Evolutionary conservation across 2,113 vertebrate species (phyloP), one percentile per base, ranked within the genome.

Genomic region (Caracal caracal): DNA sequence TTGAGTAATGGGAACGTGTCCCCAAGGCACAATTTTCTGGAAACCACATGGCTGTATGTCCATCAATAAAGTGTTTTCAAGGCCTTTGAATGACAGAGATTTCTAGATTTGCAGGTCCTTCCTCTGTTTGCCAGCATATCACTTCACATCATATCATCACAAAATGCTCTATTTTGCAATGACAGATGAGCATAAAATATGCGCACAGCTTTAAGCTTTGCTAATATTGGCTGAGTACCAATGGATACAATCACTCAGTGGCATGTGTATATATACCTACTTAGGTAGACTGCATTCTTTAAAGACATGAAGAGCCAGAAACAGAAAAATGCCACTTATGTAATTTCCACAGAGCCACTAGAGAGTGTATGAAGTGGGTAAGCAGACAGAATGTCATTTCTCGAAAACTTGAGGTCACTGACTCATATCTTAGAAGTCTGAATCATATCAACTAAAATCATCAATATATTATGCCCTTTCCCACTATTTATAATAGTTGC

Each of bases 141-240:
- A 28, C 53, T 97, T 96, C 51, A 68, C 2, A 86, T 73, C 40
- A 24, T 81, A 80, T 89, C 59, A 68, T 80, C 51, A 73, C 81
- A 91, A 94, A 97, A 87, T 89, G 92, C 61, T 92, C 92, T 95
- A 43, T 91, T 96, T 93, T 96, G 35, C 47, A 93, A 68, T 88
- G 91, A 93, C 47, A 95, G 76, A 96, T 96, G 88, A 94, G 53
- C 82, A 40, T 95, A 93, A 96, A 96, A 91, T 94, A 43, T 93
- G 73, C 85, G 33, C 49, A 47, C 10, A 15, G 30, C 73, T 94
- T 96, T 97, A 59, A 66, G 86, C 15, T 88, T 95, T 92, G 73
- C 86, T 93, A 88, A 89, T 97, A 73, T 61, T 95, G 90, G 88
- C 88, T 78, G 26, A 51, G 33, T 71, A 89, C 73, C 40, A 93